Percentiles rank a stretch among this genome's conserved stretches.
Evolutionary conservation across 2,888 invertebrate species (phyloP).

Genomic region (Drosophila mayaguana): DNA sequence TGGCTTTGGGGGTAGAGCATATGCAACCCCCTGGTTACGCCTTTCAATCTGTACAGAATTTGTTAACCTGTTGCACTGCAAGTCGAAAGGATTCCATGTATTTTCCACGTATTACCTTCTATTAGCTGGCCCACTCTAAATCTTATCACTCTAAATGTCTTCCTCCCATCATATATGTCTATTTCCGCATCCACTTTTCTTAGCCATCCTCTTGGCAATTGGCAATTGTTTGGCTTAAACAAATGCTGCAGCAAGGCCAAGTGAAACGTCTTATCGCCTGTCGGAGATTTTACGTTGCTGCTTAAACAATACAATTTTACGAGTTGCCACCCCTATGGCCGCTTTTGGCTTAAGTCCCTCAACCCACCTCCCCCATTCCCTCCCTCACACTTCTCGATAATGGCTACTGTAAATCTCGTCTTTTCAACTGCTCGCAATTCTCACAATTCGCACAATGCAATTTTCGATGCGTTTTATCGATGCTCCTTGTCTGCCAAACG

Average conservation of each 20-base stretch:
- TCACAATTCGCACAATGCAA: constrained; percentile 70
- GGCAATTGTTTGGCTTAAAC: constrained; percentile 36
- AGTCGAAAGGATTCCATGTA: not conserved
- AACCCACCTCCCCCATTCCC: too few species aligned
- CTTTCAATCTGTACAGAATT: not conserved
- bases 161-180: not conserved
- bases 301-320: constrained; percentile 67
- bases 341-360: not conserved
- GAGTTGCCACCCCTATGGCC: not conserved
- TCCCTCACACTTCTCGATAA: constrained; percentile 9
- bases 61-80: not conserved
- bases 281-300: constrained; percentile 54
- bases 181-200: constrained; percentile 18
- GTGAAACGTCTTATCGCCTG: constrained; percentile 49
- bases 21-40: too few species aligned
- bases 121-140: constrained; percentile 3
- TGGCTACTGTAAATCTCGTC: constrained; percentile 70
- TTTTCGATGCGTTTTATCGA: constrained; percentile 74
- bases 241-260: constrained; percentile 52
- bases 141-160: not conserved
- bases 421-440: constrained; percentile 70
- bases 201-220: constrained; percentile 25
- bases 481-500: constrained; percentile 69
- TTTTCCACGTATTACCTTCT: not conserved
- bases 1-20: too few species aligned